phyloP scores from a whole-genome alignment of 2,888 invertebrate species.

The Megalurothrips usitatus region DNA sequence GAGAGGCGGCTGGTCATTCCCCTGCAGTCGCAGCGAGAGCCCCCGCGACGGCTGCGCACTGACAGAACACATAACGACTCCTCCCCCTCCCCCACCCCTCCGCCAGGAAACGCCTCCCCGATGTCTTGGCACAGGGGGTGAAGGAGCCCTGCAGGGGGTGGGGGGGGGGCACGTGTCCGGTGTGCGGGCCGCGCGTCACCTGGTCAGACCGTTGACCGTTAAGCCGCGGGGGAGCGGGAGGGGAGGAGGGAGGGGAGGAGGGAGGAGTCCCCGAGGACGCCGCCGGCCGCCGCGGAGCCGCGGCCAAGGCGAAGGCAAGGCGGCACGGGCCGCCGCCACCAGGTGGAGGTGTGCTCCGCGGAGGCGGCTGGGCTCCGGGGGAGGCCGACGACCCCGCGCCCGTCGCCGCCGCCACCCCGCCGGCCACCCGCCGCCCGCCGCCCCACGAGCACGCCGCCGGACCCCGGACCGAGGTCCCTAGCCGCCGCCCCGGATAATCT shows the following conservation, averaged over 20 bases:
- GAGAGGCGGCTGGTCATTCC: neutral
- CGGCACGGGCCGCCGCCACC: neutral
- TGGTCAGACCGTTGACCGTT: constrained; percentile 20
- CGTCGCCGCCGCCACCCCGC: too few species aligned
- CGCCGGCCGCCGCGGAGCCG: neutral
- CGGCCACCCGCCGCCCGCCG: too few species aligned
- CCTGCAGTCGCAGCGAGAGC: neutral
- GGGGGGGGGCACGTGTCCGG: neutral
- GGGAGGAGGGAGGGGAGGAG: neutral
- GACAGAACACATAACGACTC: neutral
- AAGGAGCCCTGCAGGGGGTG: neutral
- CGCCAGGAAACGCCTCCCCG: neutral
- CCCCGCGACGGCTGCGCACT: neutral
- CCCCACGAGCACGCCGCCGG: too few species aligned
- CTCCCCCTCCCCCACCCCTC: neutral
- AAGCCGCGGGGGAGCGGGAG: neutral
- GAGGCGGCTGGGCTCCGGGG: neutral
- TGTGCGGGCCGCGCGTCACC: constrained; percentile 1
- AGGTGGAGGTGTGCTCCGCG: neutral
- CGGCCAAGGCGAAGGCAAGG: too few species aligned
- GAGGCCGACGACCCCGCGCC: neutral
- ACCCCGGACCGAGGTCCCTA: too few species aligned
- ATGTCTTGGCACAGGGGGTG: too few species aligned
- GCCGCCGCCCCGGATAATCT: too few species aligned
- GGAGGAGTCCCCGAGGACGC: neutral